Percentiles rank a stretch among this genome's conserved stretches.
phyloP scores from a whole-genome alignment of 2,113 vertebrate species.

The Siniperca chuatsi region DNA sequence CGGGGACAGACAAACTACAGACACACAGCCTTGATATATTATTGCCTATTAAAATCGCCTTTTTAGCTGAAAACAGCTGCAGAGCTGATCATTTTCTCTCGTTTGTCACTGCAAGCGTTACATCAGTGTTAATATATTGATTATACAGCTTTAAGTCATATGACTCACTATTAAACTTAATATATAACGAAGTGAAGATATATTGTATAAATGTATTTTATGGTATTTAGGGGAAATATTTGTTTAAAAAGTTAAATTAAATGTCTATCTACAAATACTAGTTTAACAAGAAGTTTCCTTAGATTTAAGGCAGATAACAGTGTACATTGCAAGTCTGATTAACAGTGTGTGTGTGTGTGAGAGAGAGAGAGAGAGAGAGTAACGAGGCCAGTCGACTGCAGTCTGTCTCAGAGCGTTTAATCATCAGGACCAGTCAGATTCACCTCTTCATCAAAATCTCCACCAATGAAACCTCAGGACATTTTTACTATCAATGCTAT shows the following conservation, averaged over 20 bases:
- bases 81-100: not conserved
- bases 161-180: not conserved
- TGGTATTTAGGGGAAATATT: not conserved
- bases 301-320: not conserved
- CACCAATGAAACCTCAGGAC: constrained; percentile 64
- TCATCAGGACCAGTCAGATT: constrained; percentile 72
- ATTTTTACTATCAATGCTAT: not conserved
- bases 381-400: constrained; percentile 51
- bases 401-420: constrained; percentile 77
- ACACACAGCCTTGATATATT: not conserved
- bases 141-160: not conserved
- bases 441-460: constrained; percentile 48
- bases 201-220: not conserved
- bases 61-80: no score
- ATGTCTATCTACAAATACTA: not conserved
- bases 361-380: not conserved
- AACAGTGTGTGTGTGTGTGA: not conserved
- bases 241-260: not conserved
- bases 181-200: not conserved
- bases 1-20: not conserved
- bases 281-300: not conserved
- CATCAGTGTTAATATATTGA: not conserved
- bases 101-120: not conserved
- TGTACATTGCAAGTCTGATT: not conserved
- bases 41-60: not conserved